phyloP scores from a whole-genome alignment of 2,888 invertebrate species.

The Ommatoiulus sabulosus region DNA sequence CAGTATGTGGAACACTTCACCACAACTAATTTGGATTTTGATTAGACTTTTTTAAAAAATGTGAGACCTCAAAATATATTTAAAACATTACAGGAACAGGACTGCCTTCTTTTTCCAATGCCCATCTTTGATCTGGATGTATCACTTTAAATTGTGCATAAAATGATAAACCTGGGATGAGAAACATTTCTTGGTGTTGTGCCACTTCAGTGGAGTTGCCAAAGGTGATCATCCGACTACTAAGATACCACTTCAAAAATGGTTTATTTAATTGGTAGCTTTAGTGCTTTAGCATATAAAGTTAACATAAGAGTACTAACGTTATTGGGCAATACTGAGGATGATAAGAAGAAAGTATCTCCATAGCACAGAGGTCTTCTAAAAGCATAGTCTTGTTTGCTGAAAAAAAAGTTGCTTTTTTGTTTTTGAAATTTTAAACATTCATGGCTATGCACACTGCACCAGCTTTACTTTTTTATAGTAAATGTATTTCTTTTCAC shows the following conservation, averaged over 20 bases:
- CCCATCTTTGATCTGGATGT: not conserved
- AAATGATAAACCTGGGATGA: not conserved
- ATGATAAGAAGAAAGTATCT: not conserved
- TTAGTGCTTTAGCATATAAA: not conserved
- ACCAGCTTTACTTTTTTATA: not conserved
- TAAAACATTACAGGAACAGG: slow-evolving; percentile 41
- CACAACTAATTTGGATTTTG: not conserved
- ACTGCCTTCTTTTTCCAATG: slow-evolving; percentile 34
- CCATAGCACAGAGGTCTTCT: not conserved
- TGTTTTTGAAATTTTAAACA: too few relatives aligned
- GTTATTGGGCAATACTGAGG: not conserved
- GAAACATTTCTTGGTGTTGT: slow-evolving; percentile 27
- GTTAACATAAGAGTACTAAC: not conserved
- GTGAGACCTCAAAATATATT: not conserved
- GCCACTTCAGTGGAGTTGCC: not conserved
- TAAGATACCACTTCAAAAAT: slow-evolving; percentile 5
- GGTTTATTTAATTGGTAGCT: not conserved
- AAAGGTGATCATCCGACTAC: slow-evolving; percentile 1
- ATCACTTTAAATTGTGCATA: slow-evolving; percentile 27
- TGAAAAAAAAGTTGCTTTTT: too few relatives aligned
- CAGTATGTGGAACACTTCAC: too few relatives aligned
- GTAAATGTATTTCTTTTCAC: not conserved
- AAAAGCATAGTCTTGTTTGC: not conserved
- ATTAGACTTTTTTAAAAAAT: too few relatives aligned
- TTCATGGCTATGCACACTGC: too few relatives aligned